Base-by-base conservation (phyloP, 2,888 invertebrate species). In the Volucella bombylans region DNA sequence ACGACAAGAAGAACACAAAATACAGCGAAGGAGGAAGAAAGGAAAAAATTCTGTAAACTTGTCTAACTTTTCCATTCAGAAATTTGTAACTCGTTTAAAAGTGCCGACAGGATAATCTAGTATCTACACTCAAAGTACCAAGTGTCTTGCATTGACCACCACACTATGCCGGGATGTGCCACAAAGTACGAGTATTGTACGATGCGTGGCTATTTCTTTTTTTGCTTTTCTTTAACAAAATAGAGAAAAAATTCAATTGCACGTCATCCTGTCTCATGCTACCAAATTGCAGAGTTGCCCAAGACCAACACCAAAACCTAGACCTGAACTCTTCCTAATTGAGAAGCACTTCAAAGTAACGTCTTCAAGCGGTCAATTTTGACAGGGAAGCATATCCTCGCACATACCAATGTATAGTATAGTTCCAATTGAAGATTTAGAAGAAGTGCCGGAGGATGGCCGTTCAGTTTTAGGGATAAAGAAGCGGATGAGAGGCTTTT, bases 1-100 rank as follows among this genome's bases (percentile, higher is more conserved):
- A 23, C 3, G 3, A 23, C 18, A 23, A 23, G 18, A 64, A 52
- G 49, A 45, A 54, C 43, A 52, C 9, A 31, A 54, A 39, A 9
- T 14, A 55, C 38, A 14, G 41, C 11, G 43, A 12, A 15, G n/a
- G 50, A 43, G 23, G 10, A n/a, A 47, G 14, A 69, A 64, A 18
- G 54, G 59, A 78, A 54, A 69, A 69, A 76, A 85, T 41, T 72
- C 55, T 81, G 76, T 77, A 80, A 81, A 76, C 76, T 85, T 85
- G 77, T 80, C 85, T 85, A 85, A 85, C 85, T 85, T 85, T 81
- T 85, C 81, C 85, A 76, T 85, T 81, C 85, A 85, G 72, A 85
- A 85, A 81, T 85, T 85, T 85, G 85, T 85, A 85, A 85, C 85
- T 85, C 85, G 85, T 85, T 85, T 85, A 85, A 81, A 85, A 85